phyloP scores from a whole-genome alignment of 2,888 invertebrate species.

The Harmothoe impar region DNA sequence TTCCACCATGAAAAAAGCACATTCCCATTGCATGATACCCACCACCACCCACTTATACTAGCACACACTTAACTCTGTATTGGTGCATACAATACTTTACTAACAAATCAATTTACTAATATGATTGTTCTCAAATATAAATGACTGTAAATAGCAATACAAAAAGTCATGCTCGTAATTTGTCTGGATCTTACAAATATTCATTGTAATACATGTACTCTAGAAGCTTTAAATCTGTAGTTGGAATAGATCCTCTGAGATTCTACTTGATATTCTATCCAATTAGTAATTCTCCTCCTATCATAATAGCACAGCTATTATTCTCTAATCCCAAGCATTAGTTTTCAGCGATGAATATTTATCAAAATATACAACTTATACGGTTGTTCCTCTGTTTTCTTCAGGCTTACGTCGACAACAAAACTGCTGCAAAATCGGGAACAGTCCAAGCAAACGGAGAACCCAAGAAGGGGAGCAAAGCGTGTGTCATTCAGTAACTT shows the following conservation, averaged over 20 bases:
- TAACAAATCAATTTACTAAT: neutral
- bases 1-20: too few relatives aligned
- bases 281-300: neutral
- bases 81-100: neutral
- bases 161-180: neutral
- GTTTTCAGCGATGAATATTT: too few relatives aligned
- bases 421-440: neutral
- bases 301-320: neutral
- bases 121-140: neutral
- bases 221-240: neutral
- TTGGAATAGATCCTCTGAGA: neutral
- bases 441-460: neutral
- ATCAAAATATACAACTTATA: neutral
- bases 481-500: neutral
- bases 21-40: neutral
- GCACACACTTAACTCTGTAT: neutral
- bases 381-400: neutral
- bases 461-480: neutral
- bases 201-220: neutral
- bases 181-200: neutral
- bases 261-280: neutral
- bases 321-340: too few relatives aligned
- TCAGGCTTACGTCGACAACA: neutral
- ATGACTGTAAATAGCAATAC: neutral
- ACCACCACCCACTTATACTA: neutral